Percentiles rank a stretch among this genome's conserved stretches.
phyloP scores from a whole-genome alignment of 2,113 vertebrate genomes.

The Sialia sialis region DNA sequence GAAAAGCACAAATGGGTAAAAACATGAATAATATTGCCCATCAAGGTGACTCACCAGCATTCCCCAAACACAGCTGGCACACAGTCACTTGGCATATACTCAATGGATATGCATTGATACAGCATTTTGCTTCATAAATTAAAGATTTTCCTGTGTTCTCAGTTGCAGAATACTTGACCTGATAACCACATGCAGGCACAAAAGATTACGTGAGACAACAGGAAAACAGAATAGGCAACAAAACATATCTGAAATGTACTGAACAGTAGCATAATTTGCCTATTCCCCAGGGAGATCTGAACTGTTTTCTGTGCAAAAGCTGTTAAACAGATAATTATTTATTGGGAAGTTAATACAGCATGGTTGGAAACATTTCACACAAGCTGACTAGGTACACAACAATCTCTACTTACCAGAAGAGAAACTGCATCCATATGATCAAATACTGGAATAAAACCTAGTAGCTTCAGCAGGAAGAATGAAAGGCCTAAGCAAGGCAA shows the following conservation, averaged over 20 bases:
- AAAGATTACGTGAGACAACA: neutral
- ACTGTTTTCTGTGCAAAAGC: neutral
- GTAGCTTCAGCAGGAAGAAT: neutral
- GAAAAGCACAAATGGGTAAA: neutral
- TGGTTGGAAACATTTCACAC: neutral
- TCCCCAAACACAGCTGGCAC: neutral
- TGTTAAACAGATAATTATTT: neutral
- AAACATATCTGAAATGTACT: neutral
- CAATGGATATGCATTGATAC: neutral
- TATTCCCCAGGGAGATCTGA: neutral
- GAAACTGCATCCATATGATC: neutral
- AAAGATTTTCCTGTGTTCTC: neutral
- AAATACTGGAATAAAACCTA: neutral
- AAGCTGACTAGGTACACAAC: neutral
- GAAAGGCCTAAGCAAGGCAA: neutral
- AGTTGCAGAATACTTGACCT: neutral
- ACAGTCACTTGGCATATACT: neutral
- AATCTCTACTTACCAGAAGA: neutral
- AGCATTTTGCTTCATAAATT: neutral
- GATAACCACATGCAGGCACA: neutral
- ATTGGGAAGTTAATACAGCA: neutral
- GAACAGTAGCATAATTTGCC: neutral
- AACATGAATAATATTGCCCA: neutral
- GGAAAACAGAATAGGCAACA: neutral
- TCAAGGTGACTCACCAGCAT: neutral